Conservation (phyloP, 2,797 vertebrate species). For the Nasua narica region DNA sequence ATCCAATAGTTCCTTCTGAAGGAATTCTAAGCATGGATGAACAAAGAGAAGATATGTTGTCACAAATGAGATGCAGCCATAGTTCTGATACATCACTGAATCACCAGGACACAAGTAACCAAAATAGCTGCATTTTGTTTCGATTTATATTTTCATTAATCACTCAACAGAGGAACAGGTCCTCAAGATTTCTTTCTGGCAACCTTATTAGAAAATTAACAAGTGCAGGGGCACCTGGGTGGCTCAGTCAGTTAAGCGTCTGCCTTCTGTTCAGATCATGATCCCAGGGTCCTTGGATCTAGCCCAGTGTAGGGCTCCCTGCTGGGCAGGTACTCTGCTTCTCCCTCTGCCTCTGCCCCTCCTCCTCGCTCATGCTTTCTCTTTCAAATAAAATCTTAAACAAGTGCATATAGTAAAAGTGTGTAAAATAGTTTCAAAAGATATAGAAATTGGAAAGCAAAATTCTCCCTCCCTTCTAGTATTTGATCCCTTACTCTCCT, state of each 20-base stretch:
- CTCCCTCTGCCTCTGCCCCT: not conserved
- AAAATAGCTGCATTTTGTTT: accelerated
- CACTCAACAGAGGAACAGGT: not conserved
- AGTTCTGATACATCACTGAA: not conserved
- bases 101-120: not conserved
- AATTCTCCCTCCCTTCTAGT: not conserved
- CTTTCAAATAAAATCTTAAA: not conserved
- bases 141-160: not conserved
- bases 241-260: too few species aligned
- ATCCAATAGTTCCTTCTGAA: not conserved
- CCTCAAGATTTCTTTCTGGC: not conserved
- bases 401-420: not conserved
- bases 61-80: not conserved
- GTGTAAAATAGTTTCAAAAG: not conserved
- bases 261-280: not conserved
- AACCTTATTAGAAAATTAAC: not conserved
- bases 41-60: not conserved
- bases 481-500: not conserved
- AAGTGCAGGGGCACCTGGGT: not conserved
- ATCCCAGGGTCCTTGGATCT: not conserved
- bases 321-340: not conserved
- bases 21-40: not conserved
- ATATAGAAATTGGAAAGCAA: not conserved
- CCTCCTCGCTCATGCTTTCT: not conserved
- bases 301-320: not conserved